phyloP scores from a whole-genome alignment of 2,888 invertebrate genomes.

The Melanophora roralis region DNA sequence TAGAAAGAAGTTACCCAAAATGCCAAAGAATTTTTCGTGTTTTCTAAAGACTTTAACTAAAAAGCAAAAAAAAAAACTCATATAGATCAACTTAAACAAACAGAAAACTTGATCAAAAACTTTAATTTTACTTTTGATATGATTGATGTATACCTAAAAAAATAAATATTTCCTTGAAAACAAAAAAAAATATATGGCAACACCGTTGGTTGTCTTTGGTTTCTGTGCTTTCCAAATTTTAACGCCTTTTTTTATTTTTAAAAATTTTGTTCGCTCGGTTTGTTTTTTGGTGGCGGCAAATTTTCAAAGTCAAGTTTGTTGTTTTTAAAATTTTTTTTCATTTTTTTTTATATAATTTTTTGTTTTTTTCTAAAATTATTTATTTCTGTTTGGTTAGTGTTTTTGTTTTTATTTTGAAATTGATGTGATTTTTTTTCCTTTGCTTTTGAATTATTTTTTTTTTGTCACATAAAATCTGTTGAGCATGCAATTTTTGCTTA shows the following conservation, averaged over 20 bases:
- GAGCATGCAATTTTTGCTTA: slow-evolving; percentile 32
- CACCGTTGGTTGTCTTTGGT: too few relatives aligned
- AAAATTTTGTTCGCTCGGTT: not conserved
- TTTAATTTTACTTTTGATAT: too few relatives aligned
- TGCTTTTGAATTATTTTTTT: not conserved
- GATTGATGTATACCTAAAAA: too few relatives aligned
- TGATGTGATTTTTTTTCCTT: not conserved
- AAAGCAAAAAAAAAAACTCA: too few relatives aligned
- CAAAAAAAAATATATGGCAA: too few relatives aligned
- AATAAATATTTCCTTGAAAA: too few relatives aligned
- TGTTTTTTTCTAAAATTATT: not conserved
- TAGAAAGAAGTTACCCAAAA: too few relatives aligned
- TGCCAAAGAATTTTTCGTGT: too few relatives aligned
- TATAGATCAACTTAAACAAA: too few relatives aligned
- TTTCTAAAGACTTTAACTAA: too few relatives aligned
- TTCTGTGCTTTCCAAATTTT: too few relatives aligned
- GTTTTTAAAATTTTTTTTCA: slow-evolving; percentile 12
- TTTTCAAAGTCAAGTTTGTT: slow-evolving; percentile 66
- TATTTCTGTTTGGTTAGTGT: not conserved
- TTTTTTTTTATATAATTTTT: not conserved
- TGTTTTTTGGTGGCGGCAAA: slow-evolving; percentile 39
- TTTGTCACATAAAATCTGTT: slow-evolving; percentile 19
- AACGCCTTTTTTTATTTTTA: slow-evolving; percentile 3
- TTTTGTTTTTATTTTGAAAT: not conserved
- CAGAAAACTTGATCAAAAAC: too few relatives aligned